Conservation (phyloP, 2,797 vertebrate genomes). For the Pogoniulus pusillus region DNA sequence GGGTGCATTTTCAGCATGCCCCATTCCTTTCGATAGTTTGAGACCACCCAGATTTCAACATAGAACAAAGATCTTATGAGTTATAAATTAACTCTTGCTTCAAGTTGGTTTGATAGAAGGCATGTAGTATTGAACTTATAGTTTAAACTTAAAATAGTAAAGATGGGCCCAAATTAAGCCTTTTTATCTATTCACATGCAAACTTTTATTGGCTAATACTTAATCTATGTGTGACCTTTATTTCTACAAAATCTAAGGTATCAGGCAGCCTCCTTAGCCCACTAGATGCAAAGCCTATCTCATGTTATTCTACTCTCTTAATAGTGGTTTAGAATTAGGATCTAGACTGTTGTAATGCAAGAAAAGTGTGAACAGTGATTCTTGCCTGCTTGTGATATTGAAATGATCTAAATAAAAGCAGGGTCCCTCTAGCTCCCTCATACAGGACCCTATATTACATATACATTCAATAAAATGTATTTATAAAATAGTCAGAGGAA, state of each 20-base stretch:
- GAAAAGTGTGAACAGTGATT: not conserved
- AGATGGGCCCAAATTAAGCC: not conserved
- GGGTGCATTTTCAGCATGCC: not conserved
- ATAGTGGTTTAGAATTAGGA: not conserved
- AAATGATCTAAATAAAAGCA: slow-evolving; percentile 9
- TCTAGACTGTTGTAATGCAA: not conserved
- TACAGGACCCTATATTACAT: not conserved
- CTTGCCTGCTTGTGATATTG: not conserved
- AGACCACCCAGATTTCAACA: not conserved
- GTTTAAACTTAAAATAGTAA: not conserved
- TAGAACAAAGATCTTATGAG: not conserved
- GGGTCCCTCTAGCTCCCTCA: not conserved
- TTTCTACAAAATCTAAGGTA: not conserved
- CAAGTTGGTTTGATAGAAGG: not conserved
- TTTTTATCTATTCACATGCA: not conserved
- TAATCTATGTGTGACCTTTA: not conserved
- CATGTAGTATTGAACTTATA: not conserved
- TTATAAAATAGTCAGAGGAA: not conserved
- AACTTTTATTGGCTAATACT: not conserved
- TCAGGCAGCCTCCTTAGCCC: not conserved
- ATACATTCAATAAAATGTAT: not conserved
- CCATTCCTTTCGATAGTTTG: not conserved
- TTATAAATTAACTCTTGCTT: not conserved
- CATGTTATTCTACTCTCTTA: not conserved
- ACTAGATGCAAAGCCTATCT: not conserved